Percentiles rank a stretch among this genome's conserved stretches.
Conservation (phyloP, 2,113 vertebrate species). For the Chamaetylas fuelleborni region DNA sequence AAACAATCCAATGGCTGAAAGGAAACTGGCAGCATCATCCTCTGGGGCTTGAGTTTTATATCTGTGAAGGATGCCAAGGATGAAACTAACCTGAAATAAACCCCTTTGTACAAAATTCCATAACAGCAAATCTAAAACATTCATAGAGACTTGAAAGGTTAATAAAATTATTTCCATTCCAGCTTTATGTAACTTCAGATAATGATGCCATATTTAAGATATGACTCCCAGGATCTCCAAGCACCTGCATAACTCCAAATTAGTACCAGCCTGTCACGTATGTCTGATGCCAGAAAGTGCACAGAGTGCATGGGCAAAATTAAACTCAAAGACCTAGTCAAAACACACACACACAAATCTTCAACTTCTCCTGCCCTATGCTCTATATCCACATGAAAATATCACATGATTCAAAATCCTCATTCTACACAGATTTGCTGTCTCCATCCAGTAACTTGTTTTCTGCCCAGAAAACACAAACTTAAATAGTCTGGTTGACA, state of each 20-base stretch:
- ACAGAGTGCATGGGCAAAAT: neutral
- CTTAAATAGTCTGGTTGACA: neutral
- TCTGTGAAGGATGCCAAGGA: neutral
- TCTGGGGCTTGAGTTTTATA: neutral
- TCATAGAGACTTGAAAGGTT: neutral
- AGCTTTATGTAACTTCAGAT: neutral
- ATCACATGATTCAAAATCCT: neutral
- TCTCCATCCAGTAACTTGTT: neutral
- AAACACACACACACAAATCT: neutral
- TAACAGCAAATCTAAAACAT: neutral
- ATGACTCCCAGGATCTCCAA: neutral
- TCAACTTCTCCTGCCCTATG: neutral
- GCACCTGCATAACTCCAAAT: neutral
- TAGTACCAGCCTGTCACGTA: neutral
- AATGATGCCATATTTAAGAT: neutral
- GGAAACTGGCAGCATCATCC: neutral
- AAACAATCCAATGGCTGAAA: neutral
- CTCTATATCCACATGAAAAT: neutral
- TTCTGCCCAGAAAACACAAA: neutral
- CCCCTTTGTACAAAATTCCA: neutral
- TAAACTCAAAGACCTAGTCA: neutral
- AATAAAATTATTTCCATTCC: neutral
- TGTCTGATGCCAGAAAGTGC: neutral
- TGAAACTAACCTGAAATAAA: neutral
- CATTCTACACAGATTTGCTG: neutral